phyloP scores from a whole-genome alignment of 2,113 vertebrate species.

The Bubo blakistoni region DNA sequence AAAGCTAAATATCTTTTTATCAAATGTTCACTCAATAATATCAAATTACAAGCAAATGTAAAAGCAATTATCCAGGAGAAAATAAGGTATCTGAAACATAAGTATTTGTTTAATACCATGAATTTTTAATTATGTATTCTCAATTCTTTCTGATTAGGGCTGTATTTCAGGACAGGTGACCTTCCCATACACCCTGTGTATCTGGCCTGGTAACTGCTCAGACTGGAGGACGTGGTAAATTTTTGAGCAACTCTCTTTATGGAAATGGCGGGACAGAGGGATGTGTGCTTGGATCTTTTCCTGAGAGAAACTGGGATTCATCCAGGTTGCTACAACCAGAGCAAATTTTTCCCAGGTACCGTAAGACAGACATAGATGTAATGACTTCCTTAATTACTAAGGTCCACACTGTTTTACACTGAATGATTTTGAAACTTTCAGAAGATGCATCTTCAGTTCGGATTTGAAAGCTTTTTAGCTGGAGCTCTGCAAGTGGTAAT shows the following conservation, averaged over 20 bases:
- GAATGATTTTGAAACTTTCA: background rate
- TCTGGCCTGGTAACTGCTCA: background rate
- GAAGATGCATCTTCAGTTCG: background rate
- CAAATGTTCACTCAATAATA: background rate
- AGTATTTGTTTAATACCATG: slow-evolving; percentile 25
- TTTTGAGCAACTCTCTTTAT: background rate
- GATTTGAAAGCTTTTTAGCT: background rate
- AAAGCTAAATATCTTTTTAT: background rate
- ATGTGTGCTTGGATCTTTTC: background rate
- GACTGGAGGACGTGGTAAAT: rapidly evolving
- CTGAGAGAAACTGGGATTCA: background rate
- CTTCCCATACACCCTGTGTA: background rate
- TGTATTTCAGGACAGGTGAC: background rate
- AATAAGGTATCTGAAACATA: background rate
- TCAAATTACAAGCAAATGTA: background rate
- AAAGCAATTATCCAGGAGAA: slow-evolving; percentile 14
- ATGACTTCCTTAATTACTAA: background rate
- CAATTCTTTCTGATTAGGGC: background rate
- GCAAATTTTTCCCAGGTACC: background rate
- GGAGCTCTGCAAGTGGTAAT: background rate
- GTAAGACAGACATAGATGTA: background rate
- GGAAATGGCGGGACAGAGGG: background rate
- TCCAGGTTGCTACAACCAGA: background rate
- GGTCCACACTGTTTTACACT: background rate
- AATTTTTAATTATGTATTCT: background rate